These are phyloP conservation scores for Leptobrachium leishanense DNA, from an alignment of 2,113 vertebrate genomes.

Conservation along the genomic window DNA sequence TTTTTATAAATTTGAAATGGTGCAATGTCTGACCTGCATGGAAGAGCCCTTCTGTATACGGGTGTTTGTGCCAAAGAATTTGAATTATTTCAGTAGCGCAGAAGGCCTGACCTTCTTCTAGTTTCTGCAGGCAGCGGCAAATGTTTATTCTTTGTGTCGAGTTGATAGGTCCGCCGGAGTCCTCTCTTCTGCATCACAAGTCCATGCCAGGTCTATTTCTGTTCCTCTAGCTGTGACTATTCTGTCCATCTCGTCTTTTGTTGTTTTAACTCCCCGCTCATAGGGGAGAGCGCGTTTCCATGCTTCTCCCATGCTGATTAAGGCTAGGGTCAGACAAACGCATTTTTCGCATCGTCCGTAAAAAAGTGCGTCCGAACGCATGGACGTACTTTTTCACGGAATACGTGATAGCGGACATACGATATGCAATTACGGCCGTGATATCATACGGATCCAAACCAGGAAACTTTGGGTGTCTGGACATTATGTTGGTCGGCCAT, in stretches of 20 bases:
- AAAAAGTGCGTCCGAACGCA: too few relatives aligned
- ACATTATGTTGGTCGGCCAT: too few relatives aligned
- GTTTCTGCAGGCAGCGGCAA: conserved; percentile 16
- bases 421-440: too few relatives aligned
- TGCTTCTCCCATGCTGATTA: too few relatives aligned
- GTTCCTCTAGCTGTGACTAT: background rate
- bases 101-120: conserved; percentile 4
- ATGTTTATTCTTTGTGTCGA: conserved; percentile 17
- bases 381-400: too few relatives aligned
- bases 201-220: conserved; percentile 40
- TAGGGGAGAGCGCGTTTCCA: too few relatives aligned
- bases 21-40: conserved; percentile 14
- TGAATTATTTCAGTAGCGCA: conserved; percentile 38
- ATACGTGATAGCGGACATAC: too few relatives aligned
- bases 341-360: too few relatives aligned
- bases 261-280: background rate
- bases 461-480: too few relatives aligned
- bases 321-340: too few relatives aligned
- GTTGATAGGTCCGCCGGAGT: background rate
- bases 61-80: conserved; percentile 32
- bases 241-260: background rate
- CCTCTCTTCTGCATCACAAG: conserved; percentile 1
- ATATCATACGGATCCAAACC: too few relatives aligned
- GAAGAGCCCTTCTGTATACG: conserved; percentile 16
- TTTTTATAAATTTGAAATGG: too few relatives aligned